A percentile compares a stretch with the other conserved stretches of the same genome.
Evolutionary conservation across 2,888 invertebrate species (phyloP).

Genomic region (Cistogaster globosa): DNA sequence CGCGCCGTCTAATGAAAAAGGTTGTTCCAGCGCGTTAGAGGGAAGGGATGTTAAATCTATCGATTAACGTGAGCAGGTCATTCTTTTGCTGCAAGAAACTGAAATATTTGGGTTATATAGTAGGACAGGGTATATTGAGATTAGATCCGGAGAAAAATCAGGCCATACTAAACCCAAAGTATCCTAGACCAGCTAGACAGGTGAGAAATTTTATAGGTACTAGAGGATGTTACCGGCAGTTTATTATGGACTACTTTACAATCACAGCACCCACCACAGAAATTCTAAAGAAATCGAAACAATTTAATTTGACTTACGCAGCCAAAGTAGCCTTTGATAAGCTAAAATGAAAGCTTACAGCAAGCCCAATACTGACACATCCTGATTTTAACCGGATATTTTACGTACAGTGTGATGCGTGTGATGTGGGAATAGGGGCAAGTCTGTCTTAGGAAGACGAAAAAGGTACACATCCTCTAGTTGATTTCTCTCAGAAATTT

Average conservation of each 20-base stretch:
- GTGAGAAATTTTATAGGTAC: slow-evolving; percentile 36
- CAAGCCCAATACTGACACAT: too few species aligned
- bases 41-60: not conserved
- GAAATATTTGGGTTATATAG: slow-evolving; percentile 8
- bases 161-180: not conserved
- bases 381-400: too few species aligned
- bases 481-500: not conserved
- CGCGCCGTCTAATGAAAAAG: slow-evolving; percentile 5
- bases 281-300: not conserved
- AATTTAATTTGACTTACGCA: not conserved
- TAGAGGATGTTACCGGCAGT: slow-evolving; percentile 51
- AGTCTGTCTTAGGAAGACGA: too few species aligned
- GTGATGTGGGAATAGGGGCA: too few species aligned
- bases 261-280: slow-evolving; percentile 31
- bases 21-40: not conserved
- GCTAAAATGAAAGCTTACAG: too few species aligned
- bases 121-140: not conserved
- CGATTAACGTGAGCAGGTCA: slow-evolving; percentile 1
- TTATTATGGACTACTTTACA: slow-evolving; percentile 38
- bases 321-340: too few species aligned
- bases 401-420: too few species aligned
- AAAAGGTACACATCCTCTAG: not conserved
- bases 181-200: not conserved
- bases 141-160: slow-evolving; percentile 13
- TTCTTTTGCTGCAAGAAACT: slow-evolving; percentile 14